Conservation (phyloP, 2,888 invertebrate genomes). For the Cephus rjabovi region DNA sequence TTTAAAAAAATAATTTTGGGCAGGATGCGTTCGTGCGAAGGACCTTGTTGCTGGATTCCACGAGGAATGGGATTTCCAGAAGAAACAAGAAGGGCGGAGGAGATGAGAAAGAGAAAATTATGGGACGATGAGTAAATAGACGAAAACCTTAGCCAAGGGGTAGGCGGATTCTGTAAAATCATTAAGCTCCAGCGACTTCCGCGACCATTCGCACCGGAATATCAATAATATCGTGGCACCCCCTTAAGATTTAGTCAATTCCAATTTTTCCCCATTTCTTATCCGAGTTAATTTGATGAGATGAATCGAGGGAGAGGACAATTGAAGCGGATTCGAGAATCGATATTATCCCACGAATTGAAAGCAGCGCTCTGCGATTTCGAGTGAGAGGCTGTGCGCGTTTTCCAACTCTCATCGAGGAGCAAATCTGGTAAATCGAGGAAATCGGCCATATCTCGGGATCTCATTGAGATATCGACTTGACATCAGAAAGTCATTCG, state of each 20-base stretch:
- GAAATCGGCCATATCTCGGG: background rate
- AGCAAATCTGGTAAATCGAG: background rate
- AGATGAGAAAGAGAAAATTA: background rate
- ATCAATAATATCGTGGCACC: background rate
- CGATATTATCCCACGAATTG: background rate
- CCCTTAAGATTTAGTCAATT: background rate
- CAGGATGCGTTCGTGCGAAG: too few species aligned
- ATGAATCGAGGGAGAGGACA: background rate
- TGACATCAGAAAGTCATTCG: background rate
- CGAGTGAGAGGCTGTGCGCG: background rate
- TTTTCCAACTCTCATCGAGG: background rate
- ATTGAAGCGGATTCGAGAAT: background rate
- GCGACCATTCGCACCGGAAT: background rate
- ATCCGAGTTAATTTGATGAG: background rate
- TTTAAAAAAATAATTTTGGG: too few species aligned
- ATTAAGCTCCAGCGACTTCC: background rate
- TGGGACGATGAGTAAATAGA: background rate
- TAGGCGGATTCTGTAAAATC: too few species aligned
- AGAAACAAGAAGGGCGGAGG: background rate
- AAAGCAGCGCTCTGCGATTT: background rate
- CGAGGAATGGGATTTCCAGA: too few species aligned
- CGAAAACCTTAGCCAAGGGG: constrained; percentile 1
- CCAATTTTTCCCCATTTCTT: background rate
- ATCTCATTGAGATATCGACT: background rate
- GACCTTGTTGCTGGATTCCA: too few species aligned